Percentiles rank a stretch among this genome's conserved stretches.
Evolutionary conservation across 1,140 invertebrate genomes (phyloP).

Genomic region (Pachyrhynchus sulphureomaculatus): DNA sequence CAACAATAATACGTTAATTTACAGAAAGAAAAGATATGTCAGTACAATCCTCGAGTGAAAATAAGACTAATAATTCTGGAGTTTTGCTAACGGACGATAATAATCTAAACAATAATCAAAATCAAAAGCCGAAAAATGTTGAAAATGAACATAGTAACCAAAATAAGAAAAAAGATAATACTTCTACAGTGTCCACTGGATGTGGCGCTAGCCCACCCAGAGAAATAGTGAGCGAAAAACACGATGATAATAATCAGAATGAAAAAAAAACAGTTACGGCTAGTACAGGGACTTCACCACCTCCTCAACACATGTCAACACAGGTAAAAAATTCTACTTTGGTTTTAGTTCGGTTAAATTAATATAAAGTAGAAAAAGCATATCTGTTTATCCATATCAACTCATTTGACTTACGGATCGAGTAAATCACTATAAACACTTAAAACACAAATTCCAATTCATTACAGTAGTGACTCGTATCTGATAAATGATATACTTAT

Average conservation of each 20-base stretch:
- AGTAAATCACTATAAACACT: no score
- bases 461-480: no score
- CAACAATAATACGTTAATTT: neutral
- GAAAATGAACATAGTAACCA: neutral
- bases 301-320: conserved; percentile 82
- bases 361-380: no score
- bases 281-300: conserved; percentile 78
- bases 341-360: no score
- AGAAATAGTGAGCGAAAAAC: conserved; percentile 28
- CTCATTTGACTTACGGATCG: no score
- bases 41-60: neutral
- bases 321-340: conserved; percentile 77
- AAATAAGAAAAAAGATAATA: neutral
- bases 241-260: conserved; percentile 3
- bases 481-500: no score
- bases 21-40: neutral
- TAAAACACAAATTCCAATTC: no score
- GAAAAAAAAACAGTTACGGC: conserved; percentile 38
- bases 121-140: neutral
- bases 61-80: conserved; percentile 1
- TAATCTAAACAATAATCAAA: neutral
- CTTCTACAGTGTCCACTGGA: conserved; percentile 36
- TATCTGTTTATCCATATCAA: no score
- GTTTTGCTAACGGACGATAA: neutral
- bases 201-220: conserved; percentile 52